A percentile compares a stretch with the other conserved stretches of the same genome.
Evolutionary conservation across 2,888 invertebrate genomes (phyloP).

Genomic region (Agriotes lineatus): DNA sequence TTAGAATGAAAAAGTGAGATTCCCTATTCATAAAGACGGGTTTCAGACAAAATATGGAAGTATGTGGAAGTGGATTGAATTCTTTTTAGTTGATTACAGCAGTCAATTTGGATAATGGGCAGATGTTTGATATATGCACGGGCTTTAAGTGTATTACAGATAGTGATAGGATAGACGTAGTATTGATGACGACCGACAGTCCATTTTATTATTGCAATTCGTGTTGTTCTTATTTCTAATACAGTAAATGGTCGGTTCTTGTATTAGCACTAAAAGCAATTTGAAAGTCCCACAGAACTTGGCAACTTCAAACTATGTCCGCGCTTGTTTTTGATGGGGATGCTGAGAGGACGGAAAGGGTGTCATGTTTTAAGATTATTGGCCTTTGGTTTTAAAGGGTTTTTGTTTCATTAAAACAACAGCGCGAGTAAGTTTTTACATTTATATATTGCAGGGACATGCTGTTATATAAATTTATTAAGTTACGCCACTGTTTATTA

Average conservation of each 20-base stretch:
- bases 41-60: constrained; percentile 59
- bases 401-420: too few species aligned
- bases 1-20: constrained; percentile 45
- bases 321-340: too few species aligned
- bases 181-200: constrained; percentile 62
- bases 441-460: too few species aligned
- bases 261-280: constrained; percentile 42
- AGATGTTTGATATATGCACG: constrained; percentile 63
- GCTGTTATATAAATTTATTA: too few species aligned
- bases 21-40: constrained; percentile 52
- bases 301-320: constrained; percentile 30
- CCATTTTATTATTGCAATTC: constrained; percentile 63
- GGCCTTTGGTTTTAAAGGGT: too few species aligned
- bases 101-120: constrained; percentile 67
- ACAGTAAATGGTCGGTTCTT: constrained; percentile 53
- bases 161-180: constrained; percentile 61
- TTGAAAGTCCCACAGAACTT: constrained; percentile 32
- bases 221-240: constrained; percentile 62
- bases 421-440: too few species aligned
- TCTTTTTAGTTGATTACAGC: constrained; percentile 66
- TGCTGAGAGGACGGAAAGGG: too few species aligned
- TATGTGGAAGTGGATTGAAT: constrained; percentile 62
- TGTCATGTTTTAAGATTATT: too few species aligned
- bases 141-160: constrained; percentile 65
- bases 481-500: background rate